phyloP scores from a whole-genome alignment of 1,140 invertebrate species.

The Melitaea cinxia region DNA sequence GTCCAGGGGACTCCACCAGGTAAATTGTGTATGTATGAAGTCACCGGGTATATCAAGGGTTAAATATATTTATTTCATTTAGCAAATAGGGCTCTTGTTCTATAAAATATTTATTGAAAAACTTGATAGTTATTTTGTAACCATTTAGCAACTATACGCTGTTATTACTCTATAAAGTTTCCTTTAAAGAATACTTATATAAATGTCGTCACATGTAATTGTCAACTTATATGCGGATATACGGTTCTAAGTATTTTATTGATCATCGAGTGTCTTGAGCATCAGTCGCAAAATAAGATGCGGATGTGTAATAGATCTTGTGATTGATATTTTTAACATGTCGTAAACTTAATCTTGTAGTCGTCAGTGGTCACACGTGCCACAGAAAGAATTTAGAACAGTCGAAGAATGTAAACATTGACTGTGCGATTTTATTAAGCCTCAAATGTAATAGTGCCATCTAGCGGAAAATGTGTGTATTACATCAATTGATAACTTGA shows the following conservation, averaged over 20 bases:
- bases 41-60: no score
- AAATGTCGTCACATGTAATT: conserved; percentile 28
- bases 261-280: conserved; percentile 14
- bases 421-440: background rate
- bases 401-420: conserved; percentile 30
- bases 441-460: conserved; percentile 14
- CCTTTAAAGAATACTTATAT: conserved; percentile 11
- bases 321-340: conserved; percentile 22
- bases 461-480: conserved; percentile 15
- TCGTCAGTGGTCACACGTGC: conserved; percentile 13
- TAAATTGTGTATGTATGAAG: no score
- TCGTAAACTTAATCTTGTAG: conserved; percentile 16
- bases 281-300: conserved; percentile 13
- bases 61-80: conserved; percentile 2
- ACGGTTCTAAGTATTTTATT: conserved; percentile 17
- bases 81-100: background rate
- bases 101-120: background rate
- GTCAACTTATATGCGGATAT: conserved; percentile 24
- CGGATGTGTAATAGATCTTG: conserved; percentile 21
- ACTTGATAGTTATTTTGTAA: background rate
- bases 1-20: no score
- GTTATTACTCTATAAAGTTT: background rate
- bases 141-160: background rate
- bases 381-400: conserved; percentile 12
- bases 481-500: conserved; percentile 12